Evolutionary conservation across 2,888 invertebrate species (phyloP), one percentile per base, ranked within the genome.

Genomic region (Leptinotarsa juncta): DNA sequence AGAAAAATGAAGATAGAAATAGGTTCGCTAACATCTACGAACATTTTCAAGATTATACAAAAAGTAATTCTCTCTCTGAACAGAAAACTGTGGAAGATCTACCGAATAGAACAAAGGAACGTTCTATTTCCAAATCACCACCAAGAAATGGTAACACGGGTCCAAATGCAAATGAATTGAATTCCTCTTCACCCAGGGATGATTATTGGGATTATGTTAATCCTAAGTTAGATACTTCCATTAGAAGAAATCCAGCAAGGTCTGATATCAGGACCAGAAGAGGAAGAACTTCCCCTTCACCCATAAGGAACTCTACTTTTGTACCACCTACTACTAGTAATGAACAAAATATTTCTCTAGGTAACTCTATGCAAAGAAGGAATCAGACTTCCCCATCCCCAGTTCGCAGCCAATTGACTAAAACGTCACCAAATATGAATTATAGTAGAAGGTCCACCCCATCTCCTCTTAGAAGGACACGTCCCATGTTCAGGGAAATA

Each of bases 401-500:
- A 26, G 74, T 79, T 72, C 70, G 78, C 70, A 78, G 75, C 62
- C 70, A 49, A 20, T 26, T 62, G 5, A 32, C 32, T 7, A 62
- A 62, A 32, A 18, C n/a, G 1, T 42, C 62, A 62, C 20, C 62
- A 62, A n/a, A 7, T 62, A 62, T 26, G 32, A 42, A 62, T 32
- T 32, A 62, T 12, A 72, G 69, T 16, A 75, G 65, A 67, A 76
- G 75, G 69, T 65, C 72, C 3, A 75, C 77, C 3, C 77, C 77
- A 3, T 82, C 82, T 0, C 80, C 81, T 14, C 55, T 78, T 48
- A 76, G 80, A 18, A 42, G 50, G 51, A 42, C 60, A 53, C 72
- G 76, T 51, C 86, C 87, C 12, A 85, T 83, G 81, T 79, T 87
- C 78, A 83, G 84, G 57, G 87, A 86, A 81, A 87, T 85, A 50